Evolutionary conservation across 1,140 invertebrate species (phyloP).

Genomic region (Procambarus clarkii): DNA sequence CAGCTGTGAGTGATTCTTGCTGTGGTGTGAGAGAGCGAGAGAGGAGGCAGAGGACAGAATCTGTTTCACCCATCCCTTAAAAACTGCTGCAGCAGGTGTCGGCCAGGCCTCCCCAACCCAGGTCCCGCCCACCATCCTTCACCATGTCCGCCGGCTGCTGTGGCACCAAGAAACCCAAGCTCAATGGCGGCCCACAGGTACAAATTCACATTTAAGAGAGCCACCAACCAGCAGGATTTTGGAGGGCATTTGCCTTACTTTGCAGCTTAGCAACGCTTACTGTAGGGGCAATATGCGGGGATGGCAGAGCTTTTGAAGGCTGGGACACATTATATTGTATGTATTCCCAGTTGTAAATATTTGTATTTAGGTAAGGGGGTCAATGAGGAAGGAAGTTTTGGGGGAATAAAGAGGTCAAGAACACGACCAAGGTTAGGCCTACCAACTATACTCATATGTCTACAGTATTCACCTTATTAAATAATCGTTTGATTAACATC

Average conservation of each 20-base stretch:
- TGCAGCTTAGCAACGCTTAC: background rate
- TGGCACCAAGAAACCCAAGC: slow-evolving; percentile 66
- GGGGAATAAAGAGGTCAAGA: background rate
- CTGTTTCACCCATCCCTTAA: slow-evolving; percentile 57
- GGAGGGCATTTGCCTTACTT: slow-evolving; percentile 12
- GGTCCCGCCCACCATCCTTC: slow-evolving; percentile 39
- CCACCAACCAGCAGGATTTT: background rate
- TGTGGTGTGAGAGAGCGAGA: slow-evolving; percentile 45
- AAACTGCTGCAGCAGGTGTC: slow-evolving; percentile 49
- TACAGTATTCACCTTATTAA: no score
- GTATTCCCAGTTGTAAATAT: background rate
- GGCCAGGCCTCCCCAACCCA: slow-evolving; percentile 41
- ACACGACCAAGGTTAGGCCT: background rate
- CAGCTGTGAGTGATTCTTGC: slow-evolving; percentile 63
- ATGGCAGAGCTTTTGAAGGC: background rate
- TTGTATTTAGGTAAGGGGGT: background rate
- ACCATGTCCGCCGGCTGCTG: slow-evolving; percentile 64
- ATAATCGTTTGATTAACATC: no score
- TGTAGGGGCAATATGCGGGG: no score
- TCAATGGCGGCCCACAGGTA: slow-evolving; percentile 65
- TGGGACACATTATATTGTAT: background rate
- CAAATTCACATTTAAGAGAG: background rate
- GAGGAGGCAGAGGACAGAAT: slow-evolving; percentile 30
- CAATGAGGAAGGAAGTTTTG: background rate
- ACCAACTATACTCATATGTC: no score